phyloP scores from a whole-genome alignment of 2,888 invertebrate genomes.

The Plagodis dolabraria region DNA sequence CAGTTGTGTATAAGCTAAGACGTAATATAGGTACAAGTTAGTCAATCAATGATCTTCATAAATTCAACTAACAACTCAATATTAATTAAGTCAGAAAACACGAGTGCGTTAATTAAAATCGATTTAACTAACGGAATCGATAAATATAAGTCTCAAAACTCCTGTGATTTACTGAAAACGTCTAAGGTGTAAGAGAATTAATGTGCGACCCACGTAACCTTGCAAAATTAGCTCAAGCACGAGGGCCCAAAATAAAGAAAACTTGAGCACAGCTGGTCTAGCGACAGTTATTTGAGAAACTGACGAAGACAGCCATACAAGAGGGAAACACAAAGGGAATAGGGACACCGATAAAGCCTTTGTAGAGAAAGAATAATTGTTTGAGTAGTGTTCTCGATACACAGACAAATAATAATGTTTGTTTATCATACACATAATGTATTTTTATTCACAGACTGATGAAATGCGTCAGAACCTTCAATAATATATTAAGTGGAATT shows the following conservation, averaged over 20 bases:
- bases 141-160: no score
- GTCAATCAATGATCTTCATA: no score
- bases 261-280: constrained; percentile 5
- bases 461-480: background rate
- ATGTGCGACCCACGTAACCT: no score
- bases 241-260: background rate
- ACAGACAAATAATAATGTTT: constrained; percentile 14
- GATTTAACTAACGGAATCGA: no score
- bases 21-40: no score
- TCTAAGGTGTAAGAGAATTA: no score
- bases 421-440: constrained; percentile 2
- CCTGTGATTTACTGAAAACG: no score
- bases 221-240: background rate
- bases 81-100: no score
- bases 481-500: no score
- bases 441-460: background rate
- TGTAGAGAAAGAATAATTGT: constrained; percentile 23
- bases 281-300: constrained; percentile 13
- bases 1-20: no score
- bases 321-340: constrained; percentile 20
- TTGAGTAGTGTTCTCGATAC: constrained; percentile 17
- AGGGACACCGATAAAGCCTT: constrained; percentile 14
- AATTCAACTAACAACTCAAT: no score
- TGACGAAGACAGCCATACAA: constrained; percentile 13
- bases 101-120: no score